Percentiles rank a stretch among this genome's conserved stretches.
These are phyloP conservation scores for Hydraecia micacea DNA, from an alignment of 2,888 invertebrate genomes.

Conservation along the genomic window DNA sequence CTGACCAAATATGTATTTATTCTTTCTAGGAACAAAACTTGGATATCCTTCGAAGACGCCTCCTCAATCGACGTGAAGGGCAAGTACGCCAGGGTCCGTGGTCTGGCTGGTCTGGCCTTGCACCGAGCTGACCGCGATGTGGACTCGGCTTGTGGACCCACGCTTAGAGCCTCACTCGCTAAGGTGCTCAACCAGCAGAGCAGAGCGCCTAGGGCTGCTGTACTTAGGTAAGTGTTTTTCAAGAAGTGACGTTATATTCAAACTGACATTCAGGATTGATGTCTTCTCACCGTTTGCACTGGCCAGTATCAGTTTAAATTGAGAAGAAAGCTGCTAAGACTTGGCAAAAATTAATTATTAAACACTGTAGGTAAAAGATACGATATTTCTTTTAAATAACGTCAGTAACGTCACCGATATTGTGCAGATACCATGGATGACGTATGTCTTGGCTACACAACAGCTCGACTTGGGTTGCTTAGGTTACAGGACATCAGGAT, in stretches of 20 bases:
- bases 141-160: conserved; percentile 87
- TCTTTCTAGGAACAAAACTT: conserved; percentile 90
- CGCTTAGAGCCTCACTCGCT: conserved; percentile 85
- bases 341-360: not conserved
- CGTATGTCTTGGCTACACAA: not conserved
- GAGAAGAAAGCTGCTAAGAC: not conserved
- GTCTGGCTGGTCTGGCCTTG: conserved; percentile 93
- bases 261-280: too few relatives aligned
- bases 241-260: not conserved
- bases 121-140: conserved; percentile 90
- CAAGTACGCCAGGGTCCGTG: conserved; percentile 93
- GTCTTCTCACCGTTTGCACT: not conserved
- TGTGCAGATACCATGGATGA: not conserved
- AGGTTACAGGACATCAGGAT: not conserved
- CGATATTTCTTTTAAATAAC: not conserved
- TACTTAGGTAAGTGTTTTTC: conserved; percentile 84
- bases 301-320: not conserved
- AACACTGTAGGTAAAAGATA: not conserved
- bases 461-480: too few relatives aligned
- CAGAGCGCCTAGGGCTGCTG: conserved; percentile 91
- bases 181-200: conserved; percentile 91
- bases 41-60: conserved; percentile 94
- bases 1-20: not conserved
- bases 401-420: not conserved
- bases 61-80: conserved; percentile 94